These are phyloP conservation scores for Ectropis crepuscularia DNA, from an alignment of 2,888 invertebrate genomes.

Conservation along the genomic window DNA sequence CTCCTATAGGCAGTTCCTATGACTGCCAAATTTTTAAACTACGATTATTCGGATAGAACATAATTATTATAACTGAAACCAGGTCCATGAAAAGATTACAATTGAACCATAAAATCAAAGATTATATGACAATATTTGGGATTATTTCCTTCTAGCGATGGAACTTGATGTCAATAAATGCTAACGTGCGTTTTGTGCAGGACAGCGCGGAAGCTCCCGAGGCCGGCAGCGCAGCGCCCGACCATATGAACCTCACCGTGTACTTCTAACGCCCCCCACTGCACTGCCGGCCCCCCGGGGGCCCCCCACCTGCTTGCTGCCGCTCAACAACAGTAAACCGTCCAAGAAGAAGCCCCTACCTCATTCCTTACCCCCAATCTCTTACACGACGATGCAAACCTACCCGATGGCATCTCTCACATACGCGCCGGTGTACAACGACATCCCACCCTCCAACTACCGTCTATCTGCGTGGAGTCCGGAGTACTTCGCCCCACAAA, in stretches of 20 bases:
- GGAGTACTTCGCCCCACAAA: slow-evolving; percentile 13
- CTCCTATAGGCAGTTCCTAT: no score
- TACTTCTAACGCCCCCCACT: slow-evolving; percentile 81
- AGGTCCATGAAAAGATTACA: no score
- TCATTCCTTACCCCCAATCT: slow-evolving; percentile 2
- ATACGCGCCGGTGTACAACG: slow-evolving; percentile 1
- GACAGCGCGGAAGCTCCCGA: slow-evolving; percentile 64
- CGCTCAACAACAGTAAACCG: slow-evolving; percentile 14
- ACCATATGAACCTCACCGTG: slow-evolving; percentile 89
- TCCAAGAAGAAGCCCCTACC: slow-evolving; percentile 1
- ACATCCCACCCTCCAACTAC: neutral
- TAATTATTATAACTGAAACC: no score
- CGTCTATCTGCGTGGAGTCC: slow-evolving; percentile 5
- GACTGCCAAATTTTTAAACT: no score
- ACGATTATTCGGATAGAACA: no score
- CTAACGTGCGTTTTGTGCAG: slow-evolving; percentile 57
- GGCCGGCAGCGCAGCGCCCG: slow-evolving; percentile 74
- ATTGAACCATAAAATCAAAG: no score
- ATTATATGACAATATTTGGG: no score
- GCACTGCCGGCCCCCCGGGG: slow-evolving; percentile 6
- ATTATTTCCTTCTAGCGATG: no score
- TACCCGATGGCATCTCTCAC: slow-evolving; percentile 13
- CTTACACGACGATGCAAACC: slow-evolving; percentile 3
- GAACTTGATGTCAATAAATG: neutral
- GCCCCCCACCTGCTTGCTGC: neutral